Evolutionary conservation across 2,113 vertebrate species (phyloP), one percentile per base, ranked within the genome.

Genomic region (Collichthys lucidus): DNA sequence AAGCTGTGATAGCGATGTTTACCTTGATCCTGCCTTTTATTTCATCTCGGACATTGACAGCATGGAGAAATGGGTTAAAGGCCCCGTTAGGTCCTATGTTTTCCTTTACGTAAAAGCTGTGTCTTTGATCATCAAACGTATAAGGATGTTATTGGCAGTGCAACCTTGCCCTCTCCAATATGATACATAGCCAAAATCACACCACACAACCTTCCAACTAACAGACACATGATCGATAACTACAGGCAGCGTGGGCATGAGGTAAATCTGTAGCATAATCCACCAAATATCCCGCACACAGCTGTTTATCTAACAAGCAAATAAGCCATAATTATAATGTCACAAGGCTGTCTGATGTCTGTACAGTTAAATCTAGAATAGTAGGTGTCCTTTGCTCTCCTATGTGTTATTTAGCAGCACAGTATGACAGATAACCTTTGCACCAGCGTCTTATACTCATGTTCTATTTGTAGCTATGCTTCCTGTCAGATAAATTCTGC

Each of bases 11-110:
- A 61, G 87, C 16, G 55, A 83, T 86, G 86, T 90, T 92, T 88
- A 86, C 86, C 88, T 86, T 91, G 87, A 89, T 91, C 84, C 82
- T 67, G 61, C 78, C 68, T 85, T 85, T 87, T 84, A 75, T 88
- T 84, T 86, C 79, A 84, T 84, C 64, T 57, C 40, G 77, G 66
- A 77, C 84, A 66, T 69, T 81, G 83, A 77, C 77, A 63, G 68
- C 26, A 19, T 40, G 50, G 46, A 75, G 26, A 80, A 66, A 72
- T 40, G 75, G 69, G 44, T 81, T 74, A 74, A 87, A 82, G 80
- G 68, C 50, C 53, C 47, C 31, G 44, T 74, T 47, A 31, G 44
- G 59, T 29, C 22, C 22, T n/a, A 2, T 71, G 26, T 76, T 80
- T 80, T 73, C 53, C 14, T 15, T 10, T 35, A 22, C 53, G 60